A percentile compares a stretch with the other conserved stretches of the same genome.
Evolutionary conservation across 2,113 vertebrate genomes (phyloP).

Genomic region (Ciconia boyciana): DNA sequence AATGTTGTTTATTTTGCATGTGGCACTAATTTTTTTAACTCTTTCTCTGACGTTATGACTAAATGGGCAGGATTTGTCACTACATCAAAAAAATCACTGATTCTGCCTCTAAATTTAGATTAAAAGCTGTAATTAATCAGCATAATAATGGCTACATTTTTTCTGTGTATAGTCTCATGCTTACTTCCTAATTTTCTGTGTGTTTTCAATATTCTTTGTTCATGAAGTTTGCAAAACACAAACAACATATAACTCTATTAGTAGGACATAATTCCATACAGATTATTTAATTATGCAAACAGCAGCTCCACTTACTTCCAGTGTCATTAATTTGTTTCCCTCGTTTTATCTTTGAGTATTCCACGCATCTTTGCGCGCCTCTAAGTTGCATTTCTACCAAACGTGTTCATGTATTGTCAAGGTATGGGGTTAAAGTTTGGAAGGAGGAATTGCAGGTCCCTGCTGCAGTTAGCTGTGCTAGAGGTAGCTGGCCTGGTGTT

Average conservation of each 20-base stretch:
- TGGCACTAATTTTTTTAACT: background rate
- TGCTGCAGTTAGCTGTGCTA: background rate
- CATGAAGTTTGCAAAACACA: background rate
- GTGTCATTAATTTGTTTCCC: background rate
- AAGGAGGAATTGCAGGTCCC: background rate
- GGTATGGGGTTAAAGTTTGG: background rate
- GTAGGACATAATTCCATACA: background rate
- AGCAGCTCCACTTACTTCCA: background rate
- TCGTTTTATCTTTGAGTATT: background rate
- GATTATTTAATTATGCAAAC: background rate
- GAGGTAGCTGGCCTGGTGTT: background rate
- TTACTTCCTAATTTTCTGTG: background rate
- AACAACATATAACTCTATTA: background rate
- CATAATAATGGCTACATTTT: background rate
- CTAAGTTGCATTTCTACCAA: background rate
- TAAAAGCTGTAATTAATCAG: background rate
- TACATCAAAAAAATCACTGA: background rate
- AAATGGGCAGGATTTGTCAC: background rate
- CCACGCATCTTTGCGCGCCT: background rate
- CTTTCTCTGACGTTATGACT: background rate
- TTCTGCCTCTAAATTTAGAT: background rate
- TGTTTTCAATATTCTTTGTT: background rate
- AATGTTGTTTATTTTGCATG: background rate
- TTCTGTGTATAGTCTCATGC: background rate
- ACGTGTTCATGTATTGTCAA: accelerated